phyloP scores from a whole-genome alignment of 1,140 invertebrate genomes.

The Lineus longissimus region DNA sequence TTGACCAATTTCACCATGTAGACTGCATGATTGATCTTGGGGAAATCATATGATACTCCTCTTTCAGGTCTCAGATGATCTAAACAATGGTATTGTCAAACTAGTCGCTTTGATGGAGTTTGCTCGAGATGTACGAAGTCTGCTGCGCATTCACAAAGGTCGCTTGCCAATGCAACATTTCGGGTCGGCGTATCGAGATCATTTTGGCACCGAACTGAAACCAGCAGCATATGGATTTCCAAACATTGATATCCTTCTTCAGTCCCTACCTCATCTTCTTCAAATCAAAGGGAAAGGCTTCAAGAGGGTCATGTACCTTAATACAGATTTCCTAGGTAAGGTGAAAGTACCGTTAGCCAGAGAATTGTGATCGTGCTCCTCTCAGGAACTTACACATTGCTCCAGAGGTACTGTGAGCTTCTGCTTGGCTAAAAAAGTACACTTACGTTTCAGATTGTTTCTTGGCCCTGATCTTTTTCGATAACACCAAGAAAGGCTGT shows the following conservation, averaged over 20 bases:
- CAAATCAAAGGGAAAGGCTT: slow-evolving; percentile 43
- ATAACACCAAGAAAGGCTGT: no score
- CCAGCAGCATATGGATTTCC: slow-evolving; percentile 60
- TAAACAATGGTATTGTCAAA: slow-evolving; percentile 49
- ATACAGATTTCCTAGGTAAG: slow-evolving; percentile 31
- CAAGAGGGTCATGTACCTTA: slow-evolving; percentile 34
- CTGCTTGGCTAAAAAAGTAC: no score
- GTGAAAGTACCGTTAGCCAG: neutral
- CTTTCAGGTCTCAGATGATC: neutral
- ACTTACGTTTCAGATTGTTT: no score
- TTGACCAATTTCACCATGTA: no score
- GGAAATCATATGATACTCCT: no score
- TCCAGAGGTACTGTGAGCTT: no score
- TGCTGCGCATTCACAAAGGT: slow-evolving; percentile 59
- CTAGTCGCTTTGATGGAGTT: slow-evolving; percentile 61
- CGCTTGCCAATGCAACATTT: slow-evolving; percentile 58
- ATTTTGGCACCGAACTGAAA: slow-evolving; percentile 59
- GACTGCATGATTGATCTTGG: no score
- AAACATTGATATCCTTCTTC: slow-evolving; percentile 56
- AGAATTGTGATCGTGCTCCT: no score
- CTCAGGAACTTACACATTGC: no score
- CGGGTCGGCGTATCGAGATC: slow-evolving; percentile 57
- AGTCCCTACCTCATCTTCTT: slow-evolving; percentile 61
- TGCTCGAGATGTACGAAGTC: slow-evolving; percentile 59
- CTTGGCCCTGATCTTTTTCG: no score